Evolutionary conservation across 2,797 vertebrate species (phyloP).

Genomic region (Buceros bicornis): DNA sequence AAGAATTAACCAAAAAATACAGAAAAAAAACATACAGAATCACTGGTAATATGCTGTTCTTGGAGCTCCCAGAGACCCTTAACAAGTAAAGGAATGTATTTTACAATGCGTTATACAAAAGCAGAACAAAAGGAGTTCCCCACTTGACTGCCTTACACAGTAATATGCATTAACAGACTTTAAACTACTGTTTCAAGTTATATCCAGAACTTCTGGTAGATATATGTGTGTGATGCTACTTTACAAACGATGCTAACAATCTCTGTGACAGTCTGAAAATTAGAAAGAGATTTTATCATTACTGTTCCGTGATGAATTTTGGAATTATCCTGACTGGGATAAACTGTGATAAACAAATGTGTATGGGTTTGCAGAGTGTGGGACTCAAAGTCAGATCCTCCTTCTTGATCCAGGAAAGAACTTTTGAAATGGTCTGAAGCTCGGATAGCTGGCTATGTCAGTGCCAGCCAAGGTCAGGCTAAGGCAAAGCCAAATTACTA

Average conservation of each 20-base stretch:
- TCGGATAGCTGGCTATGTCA: neutral
- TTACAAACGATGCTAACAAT: neutral
- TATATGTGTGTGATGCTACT: neutral
- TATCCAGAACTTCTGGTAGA: neutral
- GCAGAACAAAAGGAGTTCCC: neutral
- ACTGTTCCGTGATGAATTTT: neutral
- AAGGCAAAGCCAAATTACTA: neutral
- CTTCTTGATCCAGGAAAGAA: neutral
- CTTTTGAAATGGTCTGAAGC: neutral
- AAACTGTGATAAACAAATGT: neutral
- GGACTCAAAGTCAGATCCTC: neutral
- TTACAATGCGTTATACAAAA: neutral
- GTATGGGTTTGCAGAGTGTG: neutral
- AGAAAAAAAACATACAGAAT: neutral
- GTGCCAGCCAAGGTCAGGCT: neutral
- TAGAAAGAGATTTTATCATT: neutral
- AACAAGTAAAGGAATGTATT: neutral
- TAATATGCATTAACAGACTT: neutral
- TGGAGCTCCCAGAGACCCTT: neutral
- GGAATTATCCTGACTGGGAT: neutral
- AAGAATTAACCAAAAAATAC: neutral
- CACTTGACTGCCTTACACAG: neutral
- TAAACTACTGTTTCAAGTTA: neutral
- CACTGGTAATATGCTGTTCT: neutral
- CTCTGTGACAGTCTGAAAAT: neutral